Base-by-base conservation (phyloP, 2,888 invertebrate genomes). In the Tetragonisca angustula region DNA sequence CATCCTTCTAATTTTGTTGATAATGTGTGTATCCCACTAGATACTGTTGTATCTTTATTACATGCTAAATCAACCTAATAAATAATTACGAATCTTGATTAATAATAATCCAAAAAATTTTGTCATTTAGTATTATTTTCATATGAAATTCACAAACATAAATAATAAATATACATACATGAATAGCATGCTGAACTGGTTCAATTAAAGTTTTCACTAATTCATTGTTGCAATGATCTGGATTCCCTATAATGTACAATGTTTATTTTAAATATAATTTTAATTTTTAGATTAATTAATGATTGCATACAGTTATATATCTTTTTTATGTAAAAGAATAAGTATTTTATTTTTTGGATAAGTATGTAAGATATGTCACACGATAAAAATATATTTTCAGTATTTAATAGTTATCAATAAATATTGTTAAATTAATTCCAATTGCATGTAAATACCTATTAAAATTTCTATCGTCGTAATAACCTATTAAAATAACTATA, bases 1-100 rank as follows among this genome's bases (percentile, higher is more conserved):
- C 91, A 92, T 76, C 92, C 93, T 27, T 93, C 92, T 24, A 87
- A 64, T 62, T 90, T 91, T 5, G 85, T 78, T 6, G 90, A 73
- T 62, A 90, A 76, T 19, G 76, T 19, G 54, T 90, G 88, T 54
- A 83, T 50, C 15, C 73, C 80, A 54, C 76, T 80, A 4, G 89
- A 83, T 43, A 85, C 49, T 54, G 83, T 74, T 61, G 88, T 68
- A 73, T 91, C 91, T 43, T 87, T 88, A 79, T 81, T 86, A 79
- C 81, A 86, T 24, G 83, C 82, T 21, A 88, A 82, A 54, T 92
- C 92, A 9, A 88, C 81, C 92, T 93, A 74, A 67, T 74, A 79
- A 69, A 73, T n/a, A 70, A 71, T 73, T 70, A 36, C 21, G 24
- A 11, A 5, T 52, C 4, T 6, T 4, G 17, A 32, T 64, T 32